Evolutionary conservation across 1,140 invertebrate genomes (phyloP).

Genomic region (Bradysia coprophila): DNA sequence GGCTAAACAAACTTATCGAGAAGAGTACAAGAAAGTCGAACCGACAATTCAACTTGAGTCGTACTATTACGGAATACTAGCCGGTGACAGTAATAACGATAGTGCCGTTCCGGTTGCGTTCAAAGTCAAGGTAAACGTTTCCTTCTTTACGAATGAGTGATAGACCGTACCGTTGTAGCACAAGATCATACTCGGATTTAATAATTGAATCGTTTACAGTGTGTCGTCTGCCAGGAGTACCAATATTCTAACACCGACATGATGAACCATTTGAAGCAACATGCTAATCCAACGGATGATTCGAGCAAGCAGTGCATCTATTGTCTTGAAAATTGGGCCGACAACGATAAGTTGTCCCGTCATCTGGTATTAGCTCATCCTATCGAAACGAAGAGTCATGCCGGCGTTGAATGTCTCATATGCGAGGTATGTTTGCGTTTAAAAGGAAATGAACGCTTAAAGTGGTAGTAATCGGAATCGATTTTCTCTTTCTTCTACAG

Average conservation of each 20-base stretch:
- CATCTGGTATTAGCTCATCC: slow-evolving; percentile 37
- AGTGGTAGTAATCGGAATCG: neutral
- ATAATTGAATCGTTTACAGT: slow-evolving; percentile 21
- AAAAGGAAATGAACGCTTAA: slow-evolving; percentile 14
- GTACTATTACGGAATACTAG: neutral
- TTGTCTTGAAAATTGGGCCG: slow-evolving; percentile 30
- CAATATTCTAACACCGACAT: slow-evolving; percentile 43
- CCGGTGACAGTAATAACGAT: slow-evolving; percentile 5
- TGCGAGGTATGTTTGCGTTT: slow-evolving; percentile 33
- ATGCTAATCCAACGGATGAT: slow-evolving; percentile 25
- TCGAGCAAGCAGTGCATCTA: slow-evolving; percentile 29
- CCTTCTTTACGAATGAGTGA: too few species aligned
- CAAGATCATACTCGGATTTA: slow-evolving; percentile 3
- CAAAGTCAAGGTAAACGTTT: slow-evolving; percentile 3
- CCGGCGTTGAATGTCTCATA: slow-evolving; percentile 40
- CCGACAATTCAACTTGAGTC: slow-evolving; percentile 3
- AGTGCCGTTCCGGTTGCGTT: slow-evolving; percentile 11
- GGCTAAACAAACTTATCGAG: slow-evolving; percentile 2
- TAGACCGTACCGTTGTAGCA: too few species aligned
- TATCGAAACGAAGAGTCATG: slow-evolving; percentile 31
- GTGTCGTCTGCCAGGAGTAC: slow-evolving; percentile 31
- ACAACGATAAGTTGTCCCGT: slow-evolving; percentile 25
- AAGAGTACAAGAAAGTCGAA: slow-evolving; percentile 7
- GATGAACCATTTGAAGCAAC: slow-evolving; percentile 46
- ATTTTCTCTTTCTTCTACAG: neutral